Evolutionary conservation across 2,797 vertebrate genomes (phyloP).

Genomic region (Melanotaenia parkinsoni): DNA sequence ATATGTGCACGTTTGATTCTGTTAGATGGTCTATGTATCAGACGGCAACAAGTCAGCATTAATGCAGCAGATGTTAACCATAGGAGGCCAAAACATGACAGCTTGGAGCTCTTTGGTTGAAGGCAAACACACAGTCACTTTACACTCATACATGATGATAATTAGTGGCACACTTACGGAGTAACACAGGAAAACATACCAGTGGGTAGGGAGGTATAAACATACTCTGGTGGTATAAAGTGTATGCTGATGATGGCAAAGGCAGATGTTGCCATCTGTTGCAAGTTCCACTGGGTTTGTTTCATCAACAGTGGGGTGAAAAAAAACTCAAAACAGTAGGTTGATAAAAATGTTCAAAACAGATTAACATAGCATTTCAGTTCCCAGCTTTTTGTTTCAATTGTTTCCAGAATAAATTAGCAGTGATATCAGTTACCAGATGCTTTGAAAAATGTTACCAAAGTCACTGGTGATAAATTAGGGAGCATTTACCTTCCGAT

Average conservation of each 20-base stretch:
- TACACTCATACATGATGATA: conserved; percentile 46
- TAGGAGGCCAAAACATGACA: conserved; percentile 90
- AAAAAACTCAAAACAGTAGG: background rate
- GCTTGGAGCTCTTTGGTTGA: conserved; percentile 87
- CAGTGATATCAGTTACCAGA: background rate
- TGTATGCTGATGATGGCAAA: background rate
- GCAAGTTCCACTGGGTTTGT: conserved; percentile 1
- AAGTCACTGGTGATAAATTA: background rate
- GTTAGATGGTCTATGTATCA: conserved; percentile 55
- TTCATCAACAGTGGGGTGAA: conserved; percentile 6
- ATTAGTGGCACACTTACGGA: conserved; percentile 49
- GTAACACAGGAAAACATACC: conserved; percentile 50
- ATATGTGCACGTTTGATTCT: conserved; percentile 66
- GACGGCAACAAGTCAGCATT: conserved; percentile 63
- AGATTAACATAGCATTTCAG: background rate
- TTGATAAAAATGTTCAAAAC: background rate
- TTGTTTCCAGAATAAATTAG: background rate
- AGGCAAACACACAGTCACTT: conserved; percentile 47
- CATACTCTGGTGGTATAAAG: conserved; percentile 16
- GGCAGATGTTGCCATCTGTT: conserved; percentile 48
- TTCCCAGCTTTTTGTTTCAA: background rate
- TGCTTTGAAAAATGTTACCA: background rate
- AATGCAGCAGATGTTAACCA: conserved; percentile 90
- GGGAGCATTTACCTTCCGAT: background rate
- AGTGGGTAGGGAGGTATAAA: conserved; percentile 20